A percentile compares a stretch with the other conserved stretches of the same genome.
phyloP scores from a whole-genome alignment of 92 coral and sea anemone species.

The Porites divaricata region DNA sequence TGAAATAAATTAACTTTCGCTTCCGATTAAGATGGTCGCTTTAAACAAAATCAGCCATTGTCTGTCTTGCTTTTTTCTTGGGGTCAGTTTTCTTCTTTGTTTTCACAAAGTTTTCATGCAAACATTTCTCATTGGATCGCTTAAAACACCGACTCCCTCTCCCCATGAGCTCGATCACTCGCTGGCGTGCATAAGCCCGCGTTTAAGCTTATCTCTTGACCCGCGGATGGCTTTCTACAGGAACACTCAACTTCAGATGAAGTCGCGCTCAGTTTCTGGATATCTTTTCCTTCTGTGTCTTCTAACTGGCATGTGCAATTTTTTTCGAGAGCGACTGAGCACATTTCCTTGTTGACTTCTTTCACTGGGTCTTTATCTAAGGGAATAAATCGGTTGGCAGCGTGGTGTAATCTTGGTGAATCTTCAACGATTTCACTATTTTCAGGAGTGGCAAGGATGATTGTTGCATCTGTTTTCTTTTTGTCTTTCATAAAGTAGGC shows the following conservation, averaged over 20 bases:
- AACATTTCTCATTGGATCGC: no score
- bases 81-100: no score
- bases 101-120: no score
- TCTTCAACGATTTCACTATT: constrained; percentile 45
- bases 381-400: constrained; percentile 6
- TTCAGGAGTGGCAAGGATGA: constrained; percentile 48
- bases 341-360: neutral
- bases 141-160: neutral
- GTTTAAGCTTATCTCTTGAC: neutral
- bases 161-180: neutral
- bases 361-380: constrained; percentile 3
- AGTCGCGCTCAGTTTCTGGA: neutral
- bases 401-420: constrained; percentile 35
- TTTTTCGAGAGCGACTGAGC: constrained; percentile 11
- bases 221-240: neutral
- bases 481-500: constrained; percentile 14
- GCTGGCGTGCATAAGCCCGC: neutral
- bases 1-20: no score
- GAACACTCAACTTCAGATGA: neutral
- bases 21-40: no score
- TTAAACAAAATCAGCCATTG: no score
- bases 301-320: constrained; percentile 25
- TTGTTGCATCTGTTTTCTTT: constrained; percentile 18
- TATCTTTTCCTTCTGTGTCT: neutral
- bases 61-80: no score